Conservation (phyloP, 1,140 invertebrate species). For the silkworm (Bombyx mori) region ASM3026992v2 NC_085116.1:2976001-2976500, state of each 20-base stretch:
- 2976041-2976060: no score
- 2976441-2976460: no score
- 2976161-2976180: constrained; percentile 39
- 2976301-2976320: constrained; percentile 59
- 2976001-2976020: no score
- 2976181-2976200: constrained; percentile 38
- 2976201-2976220: constrained; percentile 29
- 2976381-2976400: constrained; percentile 69
- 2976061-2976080: no score
- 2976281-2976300: constrained; percentile 66
- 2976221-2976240: constrained; percentile 62
- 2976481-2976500: not conserved
- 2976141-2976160: constrained; percentile 41
- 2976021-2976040: no score
- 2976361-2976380: constrained; percentile 50
- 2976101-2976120: constrained; percentile 24
- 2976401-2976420: constrained; percentile 69
- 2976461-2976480: no score
- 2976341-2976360: constrained; percentile 41
- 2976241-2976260: constrained; percentile 64
- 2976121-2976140: constrained; percentile 43
- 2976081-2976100: no score
- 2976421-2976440: constrained; percentile 11
- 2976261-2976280: constrained; percentile 63
- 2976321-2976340: constrained; percentile 57